Base-by-base conservation (phyloP, 2,113 vertebrate genomes). In the Psittacula cyanocephala region DNA sequence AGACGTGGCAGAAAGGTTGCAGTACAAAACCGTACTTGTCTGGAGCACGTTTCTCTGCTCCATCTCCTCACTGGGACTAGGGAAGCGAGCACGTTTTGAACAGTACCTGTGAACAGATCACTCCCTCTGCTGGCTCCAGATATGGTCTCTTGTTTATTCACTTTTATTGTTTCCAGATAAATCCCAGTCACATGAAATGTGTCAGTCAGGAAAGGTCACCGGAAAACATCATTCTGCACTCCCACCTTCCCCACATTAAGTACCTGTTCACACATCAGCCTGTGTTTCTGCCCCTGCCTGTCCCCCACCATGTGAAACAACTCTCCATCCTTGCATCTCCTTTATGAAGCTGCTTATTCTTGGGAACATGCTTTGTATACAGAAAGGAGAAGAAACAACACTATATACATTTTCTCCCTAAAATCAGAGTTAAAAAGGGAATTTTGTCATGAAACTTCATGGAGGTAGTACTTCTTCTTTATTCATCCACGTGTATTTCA, bases 121-220 rank as follows among this genome's bases (percentile, higher is more conserved):
- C 92, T 89, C 89, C 95, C 89, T 94, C 97, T 95, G 3, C 89
- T 92, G 98, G 94, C 68, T 41, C 43, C 55, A 33, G 13, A 17
- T 35, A 47, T 7, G 28, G 22, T 13, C 41, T 52, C 25, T 24
- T 47, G 24, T 27, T 29, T 7, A 13, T 35, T 82, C 62, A 1
- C 37, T 57, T 4, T 0, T 0, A 2, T 1, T 11, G 18, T 63
- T 13, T 35, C 35, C 44, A 69, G 69, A 33, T 31, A 33, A 50
- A 68, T 19, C 52, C 20, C 37, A 41, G 5, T 31, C n/a, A 16
- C 1, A 57, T 4, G 14, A 44, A 55, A 19, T 3, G 39, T n/a
- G 35, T 23, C 17, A 37, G 11, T 3, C 80, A 29, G 59, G 28
- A 59, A 71, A 52, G 17, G 28, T 33, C 14, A 2, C 46, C 14